Base-by-base conservation (phyloP, 2,888 invertebrate species). In the Trisateles emortualis region DNA sequence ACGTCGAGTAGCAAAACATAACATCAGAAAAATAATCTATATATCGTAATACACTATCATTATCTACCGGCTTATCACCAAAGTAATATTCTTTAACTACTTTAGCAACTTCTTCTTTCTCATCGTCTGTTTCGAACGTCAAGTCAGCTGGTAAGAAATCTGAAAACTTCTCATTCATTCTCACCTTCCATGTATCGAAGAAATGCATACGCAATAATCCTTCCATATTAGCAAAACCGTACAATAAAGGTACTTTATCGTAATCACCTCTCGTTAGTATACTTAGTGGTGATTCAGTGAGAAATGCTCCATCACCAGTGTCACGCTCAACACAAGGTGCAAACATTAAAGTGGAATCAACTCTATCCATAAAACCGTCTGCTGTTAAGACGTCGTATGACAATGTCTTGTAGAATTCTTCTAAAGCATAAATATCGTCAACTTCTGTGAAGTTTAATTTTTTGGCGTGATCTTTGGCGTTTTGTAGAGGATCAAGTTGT, bases 61-160 rank as follows among this genome's bases (percentile, higher is more conserved):
- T 26, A 8, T 26, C 8, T 26, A 26, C 26, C 4, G 26, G 26
- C 8, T 26, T 8, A 8, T 8, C 26, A 8, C 26, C 26, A 8
- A 26, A 26, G 26, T 26, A 26, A 8, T 8, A 79, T 0, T 66
- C 16, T 56, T 79, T 83, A 0, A 80, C 52, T 41, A 41, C 41
- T 14, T 58, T 41, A 1, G 76, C 74, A 0, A 84, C 54, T 29
- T 59, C 44, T 22, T 75, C 60, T 52, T 65, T 81, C 32, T 79
- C 61, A 16, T 59, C 36, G 19, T 74, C 52, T 26, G 47, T 75
- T 11, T 68, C 53, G 63, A 84, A 84, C 40, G 71, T 35, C 16
- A 85, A 68, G 56, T 83, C 78, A 9, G 39, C 65, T 1, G 85
- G 83, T 40, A 85, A 42, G 53, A 78, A 84, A 8, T 79, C 68